phyloP scores from a whole-genome alignment of 2,797 vertebrate species.

The Percopsis omiscomaycus region DNA sequence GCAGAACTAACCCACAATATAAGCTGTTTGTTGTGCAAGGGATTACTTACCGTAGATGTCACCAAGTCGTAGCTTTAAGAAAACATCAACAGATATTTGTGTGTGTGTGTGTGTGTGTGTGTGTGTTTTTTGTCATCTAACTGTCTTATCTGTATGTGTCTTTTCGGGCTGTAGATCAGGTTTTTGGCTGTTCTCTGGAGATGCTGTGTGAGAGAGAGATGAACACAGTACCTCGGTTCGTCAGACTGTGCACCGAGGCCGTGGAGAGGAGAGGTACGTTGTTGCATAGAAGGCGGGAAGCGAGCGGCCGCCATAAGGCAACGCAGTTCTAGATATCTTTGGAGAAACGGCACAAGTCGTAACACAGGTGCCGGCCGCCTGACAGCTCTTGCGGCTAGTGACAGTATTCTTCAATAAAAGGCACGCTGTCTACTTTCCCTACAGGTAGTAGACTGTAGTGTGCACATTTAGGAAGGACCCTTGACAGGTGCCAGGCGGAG shows the following conservation, averaged over 20 bases:
- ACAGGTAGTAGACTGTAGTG: conserved; percentile 11
- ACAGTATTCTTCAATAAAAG: conserved; percentile 33
- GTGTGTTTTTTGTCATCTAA: conserved; percentile 20
- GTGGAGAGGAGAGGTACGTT: conserved; percentile 87
- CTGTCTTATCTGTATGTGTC: conserved; percentile 8
- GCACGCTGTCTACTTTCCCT: conserved; percentile 30
- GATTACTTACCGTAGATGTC: too few species aligned
- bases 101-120: conserved; percentile 10
- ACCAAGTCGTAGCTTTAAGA: not conserved
- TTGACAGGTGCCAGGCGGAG: conserved; percentile 58
- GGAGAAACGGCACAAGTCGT: conserved; percentile 18
- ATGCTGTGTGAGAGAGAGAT: conserved; percentile 88
- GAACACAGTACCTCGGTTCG: conserved; percentile 85
- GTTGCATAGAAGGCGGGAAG: conserved; percentile 9
- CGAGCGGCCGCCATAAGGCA: not conserved
- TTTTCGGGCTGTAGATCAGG: conserved; percentile 82
- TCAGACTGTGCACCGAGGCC: conserved; percentile 84
- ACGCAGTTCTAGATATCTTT: not conserved
- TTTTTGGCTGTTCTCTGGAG: conserved; percentile 90
- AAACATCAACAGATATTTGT: conserved; percentile 30
- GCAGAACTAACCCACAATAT: too few species aligned
- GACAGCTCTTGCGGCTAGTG: conserved; percentile 28
- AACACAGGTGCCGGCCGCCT: conserved; percentile 13
- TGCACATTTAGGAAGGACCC: conserved; percentile 10
- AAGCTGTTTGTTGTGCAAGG: too few species aligned